Base-by-base conservation (phyloP, 2,797 vertebrate genomes). In the Sandelia bainsii region DNA sequence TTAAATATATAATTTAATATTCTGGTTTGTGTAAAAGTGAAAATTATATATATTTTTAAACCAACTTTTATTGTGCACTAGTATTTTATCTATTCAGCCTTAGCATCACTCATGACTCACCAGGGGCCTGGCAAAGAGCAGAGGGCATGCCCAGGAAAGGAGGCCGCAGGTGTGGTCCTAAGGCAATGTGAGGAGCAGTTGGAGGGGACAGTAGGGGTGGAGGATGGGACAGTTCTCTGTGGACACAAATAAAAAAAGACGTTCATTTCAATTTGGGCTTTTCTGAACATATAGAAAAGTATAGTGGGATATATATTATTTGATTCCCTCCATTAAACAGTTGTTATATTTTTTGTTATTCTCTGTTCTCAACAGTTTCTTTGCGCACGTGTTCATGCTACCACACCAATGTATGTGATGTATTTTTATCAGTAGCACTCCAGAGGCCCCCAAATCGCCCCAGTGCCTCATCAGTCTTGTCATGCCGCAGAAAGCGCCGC, bases 101-200 rank as follows among this genome's bases (percentile, higher is more conserved):
- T 22, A 32, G 50, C 19, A 45, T 57, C 16, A 62, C 10, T 23
- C 29, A 27, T 42, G 62, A 69, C 96, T 96, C 92, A 99, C 98
- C 98, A 88, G 98, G 97, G 1, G 95, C 93, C 92, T 98, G 98
- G 93, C 97, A 99, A 68, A 99, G 93, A 34, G 97, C 95, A 0
- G 98, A 96, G 68, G 97, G 96, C 93, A 99, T 94, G 90, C 97
- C 97, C 49, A 99, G 89, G 85, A 98, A 97, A 2, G 97, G 98
- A 27, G 97, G 97, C 88, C 97, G 94, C 88, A 99, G 87, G 80
- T 99, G 98, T 74, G 96, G 95, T 52, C 97, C 97, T 91, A 99
- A 93, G 59, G 98, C 94, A 45, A 99, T 96, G 86, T 99, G 98
- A 73, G 97, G 96, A 3, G 95, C 97, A 0, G 95, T 97, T 85